Base-by-base conservation (phyloP, 35 echinoderm and acorn worm genomes). In the Apostichopus japonicus region DNA sequence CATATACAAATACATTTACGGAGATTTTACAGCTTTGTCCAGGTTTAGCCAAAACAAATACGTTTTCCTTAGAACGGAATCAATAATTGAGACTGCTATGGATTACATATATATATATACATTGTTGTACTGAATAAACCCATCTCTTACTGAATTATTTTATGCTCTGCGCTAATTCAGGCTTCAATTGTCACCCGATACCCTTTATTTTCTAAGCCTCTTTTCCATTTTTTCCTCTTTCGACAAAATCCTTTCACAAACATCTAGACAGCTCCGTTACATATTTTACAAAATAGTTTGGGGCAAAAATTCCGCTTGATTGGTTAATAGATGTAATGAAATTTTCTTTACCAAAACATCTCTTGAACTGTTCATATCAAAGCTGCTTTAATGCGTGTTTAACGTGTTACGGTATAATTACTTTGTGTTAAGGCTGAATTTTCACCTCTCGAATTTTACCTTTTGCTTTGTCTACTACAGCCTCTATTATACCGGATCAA, bases 281-380 rank as follows among this genome's bases (percentile, higher is more conserved):
- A 84, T 84, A 84, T 84, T 84, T 84, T 84, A 84, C 53, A 84
- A 84, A 84, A 84, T 84, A 84, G 80, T 84, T 84, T 84, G 80
- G 56, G 80, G 80, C 80, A 24, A 84, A 84, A 55, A n/a, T 58
- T 84, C 80, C 80, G 54, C 80, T 54, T 56, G 80, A 23, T 4
- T 84, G 53, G 52, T 10, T 84, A n/a, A 56, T 55, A 56, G 21
- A 56, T 57, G 54, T 84, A 84, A 56, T 84, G 5, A 16, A 84
- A 84, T 56, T 6, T 73, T 16, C n/a, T 84, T 84, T 10, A 57
- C 55, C 52, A 84, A 56, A 16, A 44, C 56, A 55, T 57, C 80
- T 84, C 56, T 21, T n/a, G 4, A 84, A 23, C 53, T 84, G 16
- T 84, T 16, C n/a, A 13, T 65, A 65, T 17, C 54, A 82, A 82